These are phyloP conservation scores for Acleris sparsana DNA, from an alignment of 2,888 invertebrate species.

Conservation along the genomic window DNA sequence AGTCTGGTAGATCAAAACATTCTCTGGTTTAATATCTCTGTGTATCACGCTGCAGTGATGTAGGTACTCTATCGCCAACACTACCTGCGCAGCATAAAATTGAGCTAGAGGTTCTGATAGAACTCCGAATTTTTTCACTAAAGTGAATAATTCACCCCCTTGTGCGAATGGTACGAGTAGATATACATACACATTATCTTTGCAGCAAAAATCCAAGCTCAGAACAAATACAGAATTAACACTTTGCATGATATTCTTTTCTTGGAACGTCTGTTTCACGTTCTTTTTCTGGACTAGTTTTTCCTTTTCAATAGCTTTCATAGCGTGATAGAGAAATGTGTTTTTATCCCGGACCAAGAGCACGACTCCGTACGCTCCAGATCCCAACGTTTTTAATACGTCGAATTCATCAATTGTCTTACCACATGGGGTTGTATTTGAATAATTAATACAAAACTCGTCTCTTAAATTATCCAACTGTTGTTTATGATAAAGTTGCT, in stretches of 20 bases:
- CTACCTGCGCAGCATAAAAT: conserved; percentile 95
- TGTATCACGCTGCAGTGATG: conserved; percentile 93
- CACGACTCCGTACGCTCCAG: conserved; percentile 94
- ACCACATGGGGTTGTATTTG: conserved; percentile 41
- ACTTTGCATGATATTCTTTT: conserved; percentile 92
- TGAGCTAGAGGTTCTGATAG: conserved; percentile 89
- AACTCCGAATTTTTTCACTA: conserved; percentile 82
- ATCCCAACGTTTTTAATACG: conserved; percentile 88
- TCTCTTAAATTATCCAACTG: conserved; percentile 61
- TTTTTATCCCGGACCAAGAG: conserved; percentile 86
- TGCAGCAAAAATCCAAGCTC: conserved; percentile 89
- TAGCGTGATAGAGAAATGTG: conserved; percentile 87
- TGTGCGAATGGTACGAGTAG: conserved; percentile 91
- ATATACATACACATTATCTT: conserved; percentile 92
- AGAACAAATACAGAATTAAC: conserved; percentile 93
- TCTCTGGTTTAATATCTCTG: conserved; percentile 95
- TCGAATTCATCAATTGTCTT: conserved; percentile 85
- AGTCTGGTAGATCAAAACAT: conserved; percentile 88
- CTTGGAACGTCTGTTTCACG: conserved; percentile 91
- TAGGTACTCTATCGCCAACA: conserved; percentile 94
- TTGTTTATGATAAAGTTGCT: conserved; percentile 55
- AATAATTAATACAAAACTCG: conserved; percentile 54
- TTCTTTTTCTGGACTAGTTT: conserved; percentile 92
- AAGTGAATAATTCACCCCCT: conserved; percentile 92
- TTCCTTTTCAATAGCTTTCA: conserved; percentile 93